Base-by-base conservation (phyloP, 2,113 vertebrate genomes). In the Calidris pugnax region DNA sequence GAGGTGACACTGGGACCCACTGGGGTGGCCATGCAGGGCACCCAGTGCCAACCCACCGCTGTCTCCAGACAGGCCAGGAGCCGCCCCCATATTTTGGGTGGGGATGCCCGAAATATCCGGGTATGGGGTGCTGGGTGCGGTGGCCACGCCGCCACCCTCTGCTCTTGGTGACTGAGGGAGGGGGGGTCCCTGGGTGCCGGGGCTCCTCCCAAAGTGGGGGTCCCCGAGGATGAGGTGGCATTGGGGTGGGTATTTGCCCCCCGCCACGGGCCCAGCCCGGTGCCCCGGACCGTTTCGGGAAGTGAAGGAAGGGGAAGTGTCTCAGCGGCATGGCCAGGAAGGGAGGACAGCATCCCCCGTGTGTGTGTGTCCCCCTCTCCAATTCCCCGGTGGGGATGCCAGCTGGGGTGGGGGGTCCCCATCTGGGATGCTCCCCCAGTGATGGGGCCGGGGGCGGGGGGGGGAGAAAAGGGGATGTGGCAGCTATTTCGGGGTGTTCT, bases 221-320 rank as follows among this genome's bases (percentile, higher is more conserved):
- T 48, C 64, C 48, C 43, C 1, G 23, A 11, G 78, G 69, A 37
- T 21, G 8, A 8, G 32, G 68, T 0, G 21, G n/a, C 1, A 0
- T 8, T 2, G 56, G 10, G 39, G n/a, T 7, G 18, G 35, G 24
- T 12, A 8, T 27, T 55, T 26, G 8, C 17, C 8, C n/a, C 73
- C 56, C 4, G 1, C 33, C 30, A 1, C 1, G 64, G 22, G 89
- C 94, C 82, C 64, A 33, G 4, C 19, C 1, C 7, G 1, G 75
- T 7, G 7, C 62, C 62, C 72, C 6, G 84, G 22, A 27, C 26
- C 13, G 10, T 77, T 89, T 84, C n/a, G n/a, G 96, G 94, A 95
- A 92, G 88, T 18, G 66, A 56, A 85, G 87, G 81, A 66, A 73
- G 62, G 22, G 80, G 95, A 95, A 94, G 89, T 82, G 86, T 35